Evolutionary conservation across 92 coral and sea anemone species (phyloP).

Genomic region (Phymanthus crucifer): DNA sequence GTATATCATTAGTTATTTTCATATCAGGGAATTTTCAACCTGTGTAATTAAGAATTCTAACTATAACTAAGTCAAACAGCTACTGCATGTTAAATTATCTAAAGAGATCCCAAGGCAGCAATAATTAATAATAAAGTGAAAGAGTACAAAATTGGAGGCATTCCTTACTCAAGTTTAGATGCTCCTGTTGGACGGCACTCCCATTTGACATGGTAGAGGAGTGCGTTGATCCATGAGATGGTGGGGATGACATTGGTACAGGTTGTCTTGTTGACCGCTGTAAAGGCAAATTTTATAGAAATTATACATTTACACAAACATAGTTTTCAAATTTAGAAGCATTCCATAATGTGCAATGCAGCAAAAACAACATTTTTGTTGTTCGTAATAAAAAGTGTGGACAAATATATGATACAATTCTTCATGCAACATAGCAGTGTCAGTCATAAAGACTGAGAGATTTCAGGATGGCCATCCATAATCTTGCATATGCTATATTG

Average conservation of each 20-base stretch:
- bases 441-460: too few species aligned
- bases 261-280: constrained; percentile 79
- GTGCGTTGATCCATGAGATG: constrained; percentile 55
- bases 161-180: constrained; percentile 8
- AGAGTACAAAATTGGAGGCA: neutral
- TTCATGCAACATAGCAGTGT: too few species aligned
- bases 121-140: neutral
- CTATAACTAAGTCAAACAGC: neutral
- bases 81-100: neutral
- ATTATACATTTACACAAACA: too few species aligned
- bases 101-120: neutral
- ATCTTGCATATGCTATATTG: too few species aligned
- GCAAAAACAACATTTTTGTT: too few species aligned
- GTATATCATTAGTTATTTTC: neutral
- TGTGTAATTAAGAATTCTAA: too few species aligned
- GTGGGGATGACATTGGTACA: constrained; percentile 46
- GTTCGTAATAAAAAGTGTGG: too few species aligned
- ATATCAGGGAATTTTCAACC: neutral
- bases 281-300: neutral
- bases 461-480: too few species aligned
- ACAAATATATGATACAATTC: too few species aligned
- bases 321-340: too few species aligned
- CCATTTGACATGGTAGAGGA: constrained; percentile 58
- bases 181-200: neutral
- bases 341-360: too few species aligned